Percentiles rank a stretch among this genome's conserved stretches.
phyloP scores from a whole-genome alignment of 2,888 invertebrate genomes.

The Yponomeuta cagnagella region DNA sequence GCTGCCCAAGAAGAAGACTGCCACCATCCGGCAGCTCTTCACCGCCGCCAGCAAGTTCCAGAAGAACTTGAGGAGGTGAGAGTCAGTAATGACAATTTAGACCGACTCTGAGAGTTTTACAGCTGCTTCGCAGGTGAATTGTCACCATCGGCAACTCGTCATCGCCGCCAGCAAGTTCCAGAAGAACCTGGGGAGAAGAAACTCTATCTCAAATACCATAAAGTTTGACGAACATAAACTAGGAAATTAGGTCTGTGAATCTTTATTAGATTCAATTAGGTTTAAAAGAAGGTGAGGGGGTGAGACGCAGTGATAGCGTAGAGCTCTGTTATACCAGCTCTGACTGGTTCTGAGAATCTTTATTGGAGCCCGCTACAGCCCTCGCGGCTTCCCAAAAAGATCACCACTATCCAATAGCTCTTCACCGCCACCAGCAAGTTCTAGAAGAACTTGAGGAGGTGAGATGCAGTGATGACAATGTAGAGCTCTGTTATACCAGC shows the following conservation, averaged over 20 bases:
- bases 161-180: conserved; percentile 98
- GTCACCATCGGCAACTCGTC: conserved; percentile 95
- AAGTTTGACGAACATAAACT: background rate
- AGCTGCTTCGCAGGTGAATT: no score
- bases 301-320: conserved; percentile 33
- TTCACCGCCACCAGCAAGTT: conserved; percentile 98
- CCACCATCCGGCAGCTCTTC: conserved; percentile 94
- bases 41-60: conserved; percentile 98
- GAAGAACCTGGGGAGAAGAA: conserved; percentile 88
- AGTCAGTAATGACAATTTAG: background rate
- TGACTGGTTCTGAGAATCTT: conserved; percentile 42
- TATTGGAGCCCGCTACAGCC: conserved; percentile 53
- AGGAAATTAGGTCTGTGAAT: no score
- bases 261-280: background rate
- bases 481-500: no score
- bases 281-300: conserved; percentile 86
- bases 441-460: conserved; percentile 87
- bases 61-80: conserved; percentile 88
- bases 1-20: conserved; percentile 88
- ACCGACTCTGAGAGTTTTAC: no score
- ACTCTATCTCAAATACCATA: background rate
- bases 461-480: no score
- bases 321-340: conserved; percentile 22
- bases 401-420: background rate
- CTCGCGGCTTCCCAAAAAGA: conserved; percentile 79